Conservation (phyloP, 1,140 invertebrate species). For the Leptinotarsa defecta region DNA sequence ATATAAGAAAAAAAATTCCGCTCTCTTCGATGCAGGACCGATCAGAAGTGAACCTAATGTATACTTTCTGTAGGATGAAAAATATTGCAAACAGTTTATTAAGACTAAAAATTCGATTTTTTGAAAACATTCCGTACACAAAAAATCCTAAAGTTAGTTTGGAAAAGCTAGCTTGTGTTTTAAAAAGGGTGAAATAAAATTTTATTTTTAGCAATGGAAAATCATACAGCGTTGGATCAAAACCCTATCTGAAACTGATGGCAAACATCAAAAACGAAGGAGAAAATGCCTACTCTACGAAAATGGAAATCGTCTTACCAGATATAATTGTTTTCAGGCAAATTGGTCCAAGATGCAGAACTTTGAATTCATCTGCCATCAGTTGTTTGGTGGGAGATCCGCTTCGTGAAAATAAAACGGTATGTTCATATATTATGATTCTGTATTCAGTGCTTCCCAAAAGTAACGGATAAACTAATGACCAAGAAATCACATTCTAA, state of each 20-base stretch:
- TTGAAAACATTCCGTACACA: no score
- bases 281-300: conserved; percentile 24
- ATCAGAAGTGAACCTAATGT: no score
- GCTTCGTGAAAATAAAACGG: not conserved
- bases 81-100: no score
- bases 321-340: conserved; percentile 14
- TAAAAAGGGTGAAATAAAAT: not conserved
- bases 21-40: no score
- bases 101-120: no score
- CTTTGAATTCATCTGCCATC: not conserved
- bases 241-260: conserved; percentile 3
- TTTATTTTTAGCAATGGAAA: not conserved
- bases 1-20: no score
- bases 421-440: not conserved
- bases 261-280: not conserved
- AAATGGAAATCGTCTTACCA: conserved; percentile 9
- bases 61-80: no score
- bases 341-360: not conserved
- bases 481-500: no score
- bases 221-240: conserved; percentile 2
- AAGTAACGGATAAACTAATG: no score
- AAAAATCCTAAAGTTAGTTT: no score
- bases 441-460: no score
- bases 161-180: no score
- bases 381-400: conserved; percentile 8